Base-by-base conservation (phyloP, 2,113 vertebrate genomes). In the Oryctolagus cuniculus region DNA sequence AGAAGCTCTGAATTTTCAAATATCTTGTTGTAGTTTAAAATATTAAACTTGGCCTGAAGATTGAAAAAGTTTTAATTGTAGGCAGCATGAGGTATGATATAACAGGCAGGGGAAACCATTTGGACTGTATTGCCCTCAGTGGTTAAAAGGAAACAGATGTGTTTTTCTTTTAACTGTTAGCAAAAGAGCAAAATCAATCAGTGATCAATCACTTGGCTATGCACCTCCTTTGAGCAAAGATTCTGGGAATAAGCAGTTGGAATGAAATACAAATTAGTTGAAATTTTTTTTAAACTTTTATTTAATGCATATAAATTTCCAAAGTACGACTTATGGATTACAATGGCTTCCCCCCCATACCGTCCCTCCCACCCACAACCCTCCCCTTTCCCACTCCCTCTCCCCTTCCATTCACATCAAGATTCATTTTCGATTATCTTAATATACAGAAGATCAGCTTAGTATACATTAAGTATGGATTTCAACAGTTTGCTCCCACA, bases 1-100 rank as follows among this genome's bases (percentile, higher is more conserved):
- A 90, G 44, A 49, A 87, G 1, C 29, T 87, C 81, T 78, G 29
- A 80, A 6, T 90, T 95, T 92, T 95, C 64, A 88, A 85, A 72
- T 74, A 75, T 36, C 34, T 51, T 90, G 6, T 58, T 90, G 27
- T 61, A 92, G 9, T 36, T 88, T 44, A 44, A 44, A 44, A 90
- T 75, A 82, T 90, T 87, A 90, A 94, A 80, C 16, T 38, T 92
- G 58, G 10, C 21, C 49, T 61, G 78, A 82, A 87, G 61, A 74
- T 82, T 16, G 21, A 95, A 63, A 58, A 91, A 82, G 36, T 55
- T 36, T 93, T 69, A 34, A 69, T 36, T 90, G 3, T 66, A 73
- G 78, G 44, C 8, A 66, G 31, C 38, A 64, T 67, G 21, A 4
- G n/a, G 27, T 87, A 21, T 49, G 3, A 34, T 83, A 17, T 31